A percentile compares a stretch with the other conserved stretches of the same genome.
Conservation (phyloP, 2,113 vertebrate species). For the Callocephalon fimbriatum region DNA sequence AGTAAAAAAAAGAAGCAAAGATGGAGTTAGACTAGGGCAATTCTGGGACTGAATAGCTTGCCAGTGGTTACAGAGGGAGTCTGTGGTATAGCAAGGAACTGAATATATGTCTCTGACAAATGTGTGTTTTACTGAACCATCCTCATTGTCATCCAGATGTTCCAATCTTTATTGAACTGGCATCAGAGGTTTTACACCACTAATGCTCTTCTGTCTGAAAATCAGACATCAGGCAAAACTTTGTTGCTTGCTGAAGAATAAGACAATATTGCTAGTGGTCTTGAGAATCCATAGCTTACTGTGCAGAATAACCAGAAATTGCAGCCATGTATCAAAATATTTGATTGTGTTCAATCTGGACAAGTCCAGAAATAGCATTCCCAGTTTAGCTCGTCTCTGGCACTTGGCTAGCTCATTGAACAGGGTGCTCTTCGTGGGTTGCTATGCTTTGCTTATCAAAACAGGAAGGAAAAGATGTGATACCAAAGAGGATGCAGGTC, state of each 20-base stretch:
- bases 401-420: background rate
- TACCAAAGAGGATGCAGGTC: conserved; percentile 28
- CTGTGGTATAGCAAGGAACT: background rate
- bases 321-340: background rate
- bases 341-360: background rate
- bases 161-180: background rate
- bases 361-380: background rate
- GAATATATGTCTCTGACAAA: background rate
- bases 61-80: background rate
- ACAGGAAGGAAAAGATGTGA: conserved; percentile 47
- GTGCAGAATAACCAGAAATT: background rate
- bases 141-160: background rate
- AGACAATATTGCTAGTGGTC: background rate
- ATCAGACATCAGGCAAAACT: background rate
- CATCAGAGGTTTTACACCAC: background rate
- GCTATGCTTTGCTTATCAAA: background rate
- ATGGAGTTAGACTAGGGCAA: background rate
- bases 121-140: background rate
- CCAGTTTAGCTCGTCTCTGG: background rate
- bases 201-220: background rate
- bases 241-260: background rate
- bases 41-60: background rate
- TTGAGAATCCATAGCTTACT: background rate
- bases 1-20: background rate
- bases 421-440: background rate